A percentile compares a stretch with the other conserved stretches of the same genome.
Conservation (phyloP, 2,888 invertebrate species). For the Erynnis tages region DNA sequence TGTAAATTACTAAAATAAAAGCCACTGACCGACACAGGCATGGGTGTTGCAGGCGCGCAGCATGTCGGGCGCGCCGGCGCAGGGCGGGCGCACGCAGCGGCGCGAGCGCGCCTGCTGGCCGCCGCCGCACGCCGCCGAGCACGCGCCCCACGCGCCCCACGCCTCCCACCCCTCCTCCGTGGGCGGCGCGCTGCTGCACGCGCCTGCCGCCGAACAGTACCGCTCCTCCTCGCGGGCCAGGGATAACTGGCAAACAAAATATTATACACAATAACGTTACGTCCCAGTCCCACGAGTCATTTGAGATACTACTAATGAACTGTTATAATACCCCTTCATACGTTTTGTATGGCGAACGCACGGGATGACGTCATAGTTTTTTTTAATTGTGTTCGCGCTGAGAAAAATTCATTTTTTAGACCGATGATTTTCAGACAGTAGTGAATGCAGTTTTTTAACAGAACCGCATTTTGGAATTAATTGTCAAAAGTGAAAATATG, state of each 20-base stretch:
- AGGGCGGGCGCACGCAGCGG: constrained; percentile 75
- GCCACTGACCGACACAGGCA: constrained; percentile 81
- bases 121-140: constrained; percentile 64
- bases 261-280: background rate
- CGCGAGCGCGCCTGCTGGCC: constrained; percentile 85
- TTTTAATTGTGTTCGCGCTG: too few relatives aligned
- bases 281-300: too few relatives aligned
- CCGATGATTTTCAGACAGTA: too few relatives aligned
- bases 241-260: constrained; percentile 77
- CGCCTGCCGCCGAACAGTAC: constrained; percentile 85
- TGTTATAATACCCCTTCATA: too few relatives aligned
- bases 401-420: too few relatives aligned
- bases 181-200: constrained; percentile 76
- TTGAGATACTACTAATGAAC: too few relatives aligned
- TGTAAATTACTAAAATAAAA: too few relatives aligned
- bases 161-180: constrained; percentile 58
- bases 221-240: constrained; percentile 90
- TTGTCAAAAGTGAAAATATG: too few relatives aligned
- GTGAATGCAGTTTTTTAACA: too few relatives aligned
- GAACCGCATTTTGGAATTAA: too few relatives aligned
- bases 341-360: too few relatives aligned
- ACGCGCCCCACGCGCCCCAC: constrained; percentile 62
- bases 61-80: constrained; percentile 81
- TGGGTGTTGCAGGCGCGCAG: constrained; percentile 88
- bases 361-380: too few relatives aligned